Evolutionary conservation across 2,888 invertebrate genomes (phyloP), one percentile per base, ranked within the genome.

Genomic region (Erpobdella octoculata): DNA sequence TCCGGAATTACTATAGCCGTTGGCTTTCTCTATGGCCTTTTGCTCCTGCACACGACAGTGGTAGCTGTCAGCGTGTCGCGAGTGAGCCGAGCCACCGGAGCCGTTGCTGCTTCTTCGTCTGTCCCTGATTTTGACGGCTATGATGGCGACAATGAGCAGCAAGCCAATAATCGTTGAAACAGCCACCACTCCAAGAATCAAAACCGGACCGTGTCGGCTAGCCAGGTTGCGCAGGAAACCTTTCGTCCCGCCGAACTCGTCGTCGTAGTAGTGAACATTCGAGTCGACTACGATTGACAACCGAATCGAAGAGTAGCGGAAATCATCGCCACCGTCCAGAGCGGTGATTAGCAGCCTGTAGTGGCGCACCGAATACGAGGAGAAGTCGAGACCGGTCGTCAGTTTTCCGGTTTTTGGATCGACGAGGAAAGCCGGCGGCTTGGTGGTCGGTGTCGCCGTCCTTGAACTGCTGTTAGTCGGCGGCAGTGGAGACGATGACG

Each of bases 271-370:
- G 0, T 25, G 35, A 31, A 69, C 1, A 18, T 21, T 46, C 0
- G 31, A 18, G 58, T 69, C 69, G 21, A 69, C 53, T 15, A 53
- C 31, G 18, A 69, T 0, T n/a, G 69, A 58, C 48, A 58, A 18
- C 31, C 69, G 31, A 8, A 69, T 33, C 21, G 69, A 58, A 28
- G 36, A 33, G 12, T 35, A 12, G 28, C 37, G 38, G 1, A 46
- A 46, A 8, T 35, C 58, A 15, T n/a, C 21, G 18, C 69, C 69
- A 9, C 35, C 31, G 36, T 69, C 69, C 6, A 18, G 38, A 36
- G 58, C 69, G 12, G 69, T 69, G 28, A 69, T 36, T 4, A 69
- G 58, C 4, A 69, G 58, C 6, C 69, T 38, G 58, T 69, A 69
- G n/a, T 37, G 31, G 35, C 35, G 33, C 15, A 48, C 3, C 12